These are phyloP conservation scores for Galleria mellonella DNA, from an alignment of 1,140 invertebrate genomes.

Conservation along the genomic window DNA sequence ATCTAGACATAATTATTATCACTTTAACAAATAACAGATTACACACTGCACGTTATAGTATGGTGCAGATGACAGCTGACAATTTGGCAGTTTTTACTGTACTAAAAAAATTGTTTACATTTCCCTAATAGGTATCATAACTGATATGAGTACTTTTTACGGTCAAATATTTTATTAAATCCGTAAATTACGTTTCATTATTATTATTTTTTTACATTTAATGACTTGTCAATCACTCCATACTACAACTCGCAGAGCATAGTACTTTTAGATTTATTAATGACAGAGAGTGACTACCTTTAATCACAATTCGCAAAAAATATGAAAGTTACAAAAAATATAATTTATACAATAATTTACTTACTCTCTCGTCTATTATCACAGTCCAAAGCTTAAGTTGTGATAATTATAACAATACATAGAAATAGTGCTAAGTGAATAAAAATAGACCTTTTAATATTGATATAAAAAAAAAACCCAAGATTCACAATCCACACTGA, in stretches of 20 bases:
- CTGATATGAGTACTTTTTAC: no score
- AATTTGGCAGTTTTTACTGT: no score
- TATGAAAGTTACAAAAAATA: constrained; percentile 40
- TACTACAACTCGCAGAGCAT: neutral
- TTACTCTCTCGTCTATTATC: constrained; percentile 58
- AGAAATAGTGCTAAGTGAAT: no score
- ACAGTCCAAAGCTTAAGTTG: constrained; percentile 55
- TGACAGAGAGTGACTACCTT: constrained; percentile 19
- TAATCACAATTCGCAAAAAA: constrained; percentile 20
- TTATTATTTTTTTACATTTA: neutral
- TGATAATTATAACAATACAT: constrained; percentile 11
- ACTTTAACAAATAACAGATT: neutral
- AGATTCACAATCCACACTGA: no score
- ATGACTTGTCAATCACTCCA: neutral
- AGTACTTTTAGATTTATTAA: neutral
- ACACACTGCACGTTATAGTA: no score
- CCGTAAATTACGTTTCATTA: neutral
- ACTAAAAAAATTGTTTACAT: no score
- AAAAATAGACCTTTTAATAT: no score
- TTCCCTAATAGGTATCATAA: no score
- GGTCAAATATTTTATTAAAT: neutral
- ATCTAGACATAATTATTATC: neutral
- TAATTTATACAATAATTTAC: constrained; percentile 40
- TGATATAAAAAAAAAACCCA: no score
- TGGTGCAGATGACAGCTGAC: no score